Base-by-base conservation (phyloP, 2,888 invertebrate species). In the Endomychus coccineus region DNA sequence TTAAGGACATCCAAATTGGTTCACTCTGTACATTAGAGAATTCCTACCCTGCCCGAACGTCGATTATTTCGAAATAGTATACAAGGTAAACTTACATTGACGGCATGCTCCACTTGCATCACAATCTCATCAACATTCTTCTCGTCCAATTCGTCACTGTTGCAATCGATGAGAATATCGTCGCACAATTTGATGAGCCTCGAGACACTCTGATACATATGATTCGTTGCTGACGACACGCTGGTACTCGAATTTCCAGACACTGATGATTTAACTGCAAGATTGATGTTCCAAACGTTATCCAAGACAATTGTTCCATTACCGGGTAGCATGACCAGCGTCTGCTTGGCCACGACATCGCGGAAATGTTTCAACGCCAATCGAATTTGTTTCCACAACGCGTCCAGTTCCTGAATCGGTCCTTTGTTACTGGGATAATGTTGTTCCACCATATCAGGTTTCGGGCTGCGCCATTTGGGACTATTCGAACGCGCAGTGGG, bases 221-320 rank as follows among this genome's bases (percentile, higher is more conserved):
- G 83, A 62, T 84, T 86, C 34, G 86, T 87, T 9, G 89, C 88
- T 35, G 83, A 83, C 55, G 76, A 75, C 50, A 88, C 67, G 27
- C 74, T 74, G 36, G 82, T 79, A 51, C 85, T 83, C 14, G 50
- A 58, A 40, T 65, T 62, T 14, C 56, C 50, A 1, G 56, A 46
- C n/a, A 59, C 56, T 5, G 61, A 59, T 11, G 65, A 64, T 43
- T 62, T 63, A 16, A 67, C 59, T 13, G 61, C 55, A 34, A 66
- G 79, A 67, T 87, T 86, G 66, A 90, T 87, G 60, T 83, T 81
- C 60, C 89, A 86, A 50, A 94, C 86, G 36, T 86, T 88, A 67
- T 95, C 94, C 62, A 95, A 74, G 45, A 94, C 87, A 55, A 94
- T 84, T 31, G 91, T 91, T 44, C 91, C 91, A 66, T 92, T 90